phyloP scores from a whole-genome alignment of 1,140 invertebrate species.

The roundworm (Caenorhabditis elegans) region WBcel235 BX284605.5:8909501-8910000 shows the following conservation, averaged over 20 bases:
- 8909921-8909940: constrained; percentile 42
- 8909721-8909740: no score
- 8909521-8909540: no score
- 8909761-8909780: constrained; percentile 6
- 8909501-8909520: no score
- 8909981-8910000: neutral
- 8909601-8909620: no score
- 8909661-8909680: no score
- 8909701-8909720: no score
- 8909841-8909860: constrained; percentile 12
- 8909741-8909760: neutral
- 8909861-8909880: neutral
- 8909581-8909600: no score
- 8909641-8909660: no score
- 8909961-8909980: constrained; percentile 51
- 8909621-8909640: no score
- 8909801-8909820: neutral
- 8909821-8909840: constrained; percentile 1
- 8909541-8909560: no score
- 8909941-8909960: constrained; percentile 51
- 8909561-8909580: no score
- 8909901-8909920: neutral
- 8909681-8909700: no score
- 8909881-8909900: neutral
- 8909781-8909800: neutral